These are phyloP conservation scores for Cynocephalus volans DNA, from an alignment of 2,113 vertebrate genomes.

Conservation along the genomic window DNA sequence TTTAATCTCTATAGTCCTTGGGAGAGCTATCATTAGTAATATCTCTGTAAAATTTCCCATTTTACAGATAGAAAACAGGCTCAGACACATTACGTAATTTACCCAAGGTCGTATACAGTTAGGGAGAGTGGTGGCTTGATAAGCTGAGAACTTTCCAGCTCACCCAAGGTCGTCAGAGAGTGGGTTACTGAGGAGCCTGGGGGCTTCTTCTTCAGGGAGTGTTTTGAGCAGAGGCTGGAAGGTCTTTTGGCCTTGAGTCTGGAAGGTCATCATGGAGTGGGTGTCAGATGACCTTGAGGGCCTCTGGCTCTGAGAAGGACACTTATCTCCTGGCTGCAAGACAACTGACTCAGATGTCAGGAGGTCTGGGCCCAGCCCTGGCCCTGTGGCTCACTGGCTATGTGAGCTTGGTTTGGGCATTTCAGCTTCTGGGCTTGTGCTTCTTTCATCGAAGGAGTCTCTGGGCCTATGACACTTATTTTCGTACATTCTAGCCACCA, in stretches of 20 bases:
- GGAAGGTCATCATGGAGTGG: not conserved
- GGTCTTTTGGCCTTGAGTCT: too few relatives aligned
- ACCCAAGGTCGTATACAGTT: not conserved
- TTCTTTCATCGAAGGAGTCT: not conserved
- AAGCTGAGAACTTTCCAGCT: not conserved
- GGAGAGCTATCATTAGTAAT: not conserved
- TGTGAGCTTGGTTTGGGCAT: not conserved
- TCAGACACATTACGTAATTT: not conserved
- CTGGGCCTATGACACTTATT: not conserved
- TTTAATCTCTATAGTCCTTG: not conserved
- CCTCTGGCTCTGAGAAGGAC: not conserved
- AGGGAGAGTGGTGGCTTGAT: not conserved
- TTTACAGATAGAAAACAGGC: not conserved
- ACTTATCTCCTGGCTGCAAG: not conserved
- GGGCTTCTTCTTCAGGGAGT: not conserved
- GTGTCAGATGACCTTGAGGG: not conserved
- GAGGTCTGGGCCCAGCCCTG: not conserved
- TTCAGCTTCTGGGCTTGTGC: not conserved
- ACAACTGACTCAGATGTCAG: not conserved
- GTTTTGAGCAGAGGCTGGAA: not conserved
- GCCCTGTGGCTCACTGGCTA: accelerated
- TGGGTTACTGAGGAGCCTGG: not conserved
- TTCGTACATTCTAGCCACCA: not conserved
- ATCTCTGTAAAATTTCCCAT: not conserved
- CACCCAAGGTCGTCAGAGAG: not conserved